Percentiles rank a stretch among this genome's conserved stretches.
Evolutionary conservation across 2,797 vertebrate species (phyloP).

Genomic region (Saxicola maurus): DNA sequence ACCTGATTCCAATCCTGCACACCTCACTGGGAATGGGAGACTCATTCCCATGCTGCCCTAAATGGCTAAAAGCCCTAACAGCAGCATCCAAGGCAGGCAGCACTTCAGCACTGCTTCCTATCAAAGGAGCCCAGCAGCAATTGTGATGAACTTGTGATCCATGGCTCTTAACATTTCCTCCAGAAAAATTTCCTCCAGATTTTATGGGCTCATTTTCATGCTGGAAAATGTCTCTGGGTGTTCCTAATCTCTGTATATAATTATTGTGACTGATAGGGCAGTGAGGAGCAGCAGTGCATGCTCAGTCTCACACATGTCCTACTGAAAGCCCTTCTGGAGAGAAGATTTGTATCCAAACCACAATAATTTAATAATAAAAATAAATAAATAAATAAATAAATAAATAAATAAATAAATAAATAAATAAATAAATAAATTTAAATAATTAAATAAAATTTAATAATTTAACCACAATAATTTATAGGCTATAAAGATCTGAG

Average conservation of each 20-base stretch:
- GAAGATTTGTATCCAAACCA: not conserved
- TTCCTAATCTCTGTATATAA: not conserved
- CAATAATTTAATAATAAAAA: constrained; percentile 16
- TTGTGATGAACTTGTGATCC: not conserved
- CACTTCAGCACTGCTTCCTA: not conserved
- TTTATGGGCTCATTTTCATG: not conserved
- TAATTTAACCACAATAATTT: constrained; percentile 14
- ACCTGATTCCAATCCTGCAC: not conserved
- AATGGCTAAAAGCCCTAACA: not conserved
- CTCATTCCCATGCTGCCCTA: not conserved
- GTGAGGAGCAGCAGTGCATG: not conserved
- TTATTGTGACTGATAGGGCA: not conserved
- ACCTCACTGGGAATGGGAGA: not conserved
- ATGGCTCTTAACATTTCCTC: not conserved
- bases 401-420: no score
- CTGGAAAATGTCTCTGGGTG: not conserved
- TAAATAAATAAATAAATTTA: no score
- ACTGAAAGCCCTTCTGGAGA: not conserved
- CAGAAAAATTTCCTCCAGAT: not conserved
- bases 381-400: no score
- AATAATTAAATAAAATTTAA: no score
- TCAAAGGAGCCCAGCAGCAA: not conserved
- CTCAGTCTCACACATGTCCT: not conserved
- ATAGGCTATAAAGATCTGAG: not conserved
- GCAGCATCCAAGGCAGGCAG: not conserved